Evolutionary conservation across 2,797 vertebrate genomes (phyloP).

Genomic region (Poeciliopsis infans): DNA sequence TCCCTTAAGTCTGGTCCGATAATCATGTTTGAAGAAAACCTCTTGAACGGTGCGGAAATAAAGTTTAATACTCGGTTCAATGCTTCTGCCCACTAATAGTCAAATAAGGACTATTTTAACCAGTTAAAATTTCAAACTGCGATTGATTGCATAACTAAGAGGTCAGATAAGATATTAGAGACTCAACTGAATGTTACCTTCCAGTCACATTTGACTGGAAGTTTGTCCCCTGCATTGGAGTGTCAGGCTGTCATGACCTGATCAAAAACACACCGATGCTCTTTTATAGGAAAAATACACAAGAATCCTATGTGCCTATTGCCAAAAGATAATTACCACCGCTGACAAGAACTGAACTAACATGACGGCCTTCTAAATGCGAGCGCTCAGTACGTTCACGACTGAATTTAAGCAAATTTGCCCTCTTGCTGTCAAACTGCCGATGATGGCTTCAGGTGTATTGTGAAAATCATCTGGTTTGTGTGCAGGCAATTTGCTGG

Average conservation of each 20-base stretch:
- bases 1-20: neutral
- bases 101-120: neutral
- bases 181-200: neutral
- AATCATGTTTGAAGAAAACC: constrained; percentile 8
- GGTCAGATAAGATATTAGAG: neutral
- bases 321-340: constrained; percentile 53
- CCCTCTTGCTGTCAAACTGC: constrained; percentile 43
- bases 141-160: neutral
- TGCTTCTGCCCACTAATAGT: neutral
- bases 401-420: constrained; percentile 60
- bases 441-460: constrained; percentile 60
- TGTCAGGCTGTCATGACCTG: neutral
- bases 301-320: constrained; percentile 22
- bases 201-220: too few species aligned
- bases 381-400: constrained; percentile 21
- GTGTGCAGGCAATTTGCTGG: constrained; percentile 76
- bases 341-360: constrained; percentile 33
- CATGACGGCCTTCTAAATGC: constrained; percentile 25
- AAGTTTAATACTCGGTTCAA: neutral
- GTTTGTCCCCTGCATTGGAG: neutral
- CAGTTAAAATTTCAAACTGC: neutral
- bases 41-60: neutral
- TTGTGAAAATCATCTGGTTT: constrained; percentile 79
- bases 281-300: constrained; percentile 11
- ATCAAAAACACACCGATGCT: neutral